Percentiles rank a stretch among this genome's conserved stretches.
phyloP scores from a whole-genome alignment of 2,797 vertebrate species.

The Danio kyathit region DNA sequence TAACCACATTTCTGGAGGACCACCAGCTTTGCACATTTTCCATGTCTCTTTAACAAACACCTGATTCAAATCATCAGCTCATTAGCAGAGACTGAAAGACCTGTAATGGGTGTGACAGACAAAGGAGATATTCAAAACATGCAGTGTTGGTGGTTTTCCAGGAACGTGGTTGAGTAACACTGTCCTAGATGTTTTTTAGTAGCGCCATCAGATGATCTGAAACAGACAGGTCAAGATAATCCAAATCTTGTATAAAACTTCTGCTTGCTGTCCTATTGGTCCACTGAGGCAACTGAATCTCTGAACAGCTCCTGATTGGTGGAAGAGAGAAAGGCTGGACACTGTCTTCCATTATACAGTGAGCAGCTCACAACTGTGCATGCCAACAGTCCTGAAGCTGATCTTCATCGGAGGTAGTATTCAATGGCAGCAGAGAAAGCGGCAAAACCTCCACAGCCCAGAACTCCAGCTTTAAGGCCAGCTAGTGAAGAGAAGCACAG shows the following conservation, averaged over 20 bases:
- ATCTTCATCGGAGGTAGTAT: constrained; percentile 90
- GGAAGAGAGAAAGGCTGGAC: neutral
- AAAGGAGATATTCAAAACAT: no score
- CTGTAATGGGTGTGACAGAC: no score
- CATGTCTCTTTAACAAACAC: no score
- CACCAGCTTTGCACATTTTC: no score
- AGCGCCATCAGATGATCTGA: constrained; percentile 10
- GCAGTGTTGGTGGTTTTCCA: no score
- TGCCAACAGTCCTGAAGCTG: neutral
- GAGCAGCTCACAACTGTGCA: neutral
- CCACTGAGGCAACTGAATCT: constrained; percentile 8
- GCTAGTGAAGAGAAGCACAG: constrained; percentile 73
- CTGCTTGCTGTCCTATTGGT: constrained; percentile 15
- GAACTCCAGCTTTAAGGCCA: constrained; percentile 90
- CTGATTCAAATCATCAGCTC: no score
- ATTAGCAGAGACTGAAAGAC: no score
- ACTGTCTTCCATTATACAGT: neutral
- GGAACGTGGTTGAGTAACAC: no score
- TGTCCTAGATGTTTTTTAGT: neutral
- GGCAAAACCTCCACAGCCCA: constrained; percentile 96
- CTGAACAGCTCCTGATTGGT: neutral
- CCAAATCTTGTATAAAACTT: neutral
- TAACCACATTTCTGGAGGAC: no score
- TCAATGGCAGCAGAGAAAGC: constrained; percentile 97
- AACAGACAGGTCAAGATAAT: neutral